Evolutionary conservation across 2,113 vertebrate genomes (phyloP).

Genomic region (Cottus gobio): DNA sequence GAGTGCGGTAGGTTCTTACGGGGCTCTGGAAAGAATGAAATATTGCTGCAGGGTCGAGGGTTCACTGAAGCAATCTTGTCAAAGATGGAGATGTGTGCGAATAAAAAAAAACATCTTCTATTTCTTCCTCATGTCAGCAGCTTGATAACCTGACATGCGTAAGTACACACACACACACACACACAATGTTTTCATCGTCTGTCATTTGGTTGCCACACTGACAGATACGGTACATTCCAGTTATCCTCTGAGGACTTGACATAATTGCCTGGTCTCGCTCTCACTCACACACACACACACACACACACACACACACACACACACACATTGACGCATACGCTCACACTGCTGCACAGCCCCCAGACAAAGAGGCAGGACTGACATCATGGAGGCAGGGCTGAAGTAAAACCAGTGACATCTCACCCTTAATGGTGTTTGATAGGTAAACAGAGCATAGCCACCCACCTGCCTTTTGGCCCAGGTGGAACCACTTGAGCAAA

Average conservation of each 20-base stretch:
- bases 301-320: neutral
- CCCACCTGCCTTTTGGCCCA: constrained; percentile 75
- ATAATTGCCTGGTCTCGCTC: constrained; percentile 4
- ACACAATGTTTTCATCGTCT: constrained; percentile 36
- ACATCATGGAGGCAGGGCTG: constrained; percentile 19
- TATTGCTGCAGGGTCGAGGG: constrained; percentile 50
- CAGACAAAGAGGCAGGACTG: constrained; percentile 31
- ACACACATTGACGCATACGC: neutral
- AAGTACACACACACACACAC: neutral
- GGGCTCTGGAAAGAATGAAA: constrained; percentile 60
- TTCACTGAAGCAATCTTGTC: constrained; percentile 33
- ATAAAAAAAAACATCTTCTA: constrained; percentile 42
- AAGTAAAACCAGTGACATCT: constrained; percentile 55
- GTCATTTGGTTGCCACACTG: constrained; percentile 47
- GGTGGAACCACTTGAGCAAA: constrained; percentile 78
- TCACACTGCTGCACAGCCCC: neutral
- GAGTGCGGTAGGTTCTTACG: constrained; percentile 39
- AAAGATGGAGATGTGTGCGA: constrained; percentile 37
- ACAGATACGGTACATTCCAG: constrained; percentile 48
- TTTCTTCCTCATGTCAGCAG: constrained; percentile 44
- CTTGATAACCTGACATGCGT: constrained; percentile 50
- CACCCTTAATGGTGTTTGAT: constrained; percentile 68
- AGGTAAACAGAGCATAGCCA: constrained; percentile 72
- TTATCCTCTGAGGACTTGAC: constrained; percentile 47
- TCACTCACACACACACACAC: too few species aligned